These are phyloP conservation scores for Baccha elongata DNA, from an alignment of 2,888 invertebrate species.

Conservation along the genomic window DNA sequence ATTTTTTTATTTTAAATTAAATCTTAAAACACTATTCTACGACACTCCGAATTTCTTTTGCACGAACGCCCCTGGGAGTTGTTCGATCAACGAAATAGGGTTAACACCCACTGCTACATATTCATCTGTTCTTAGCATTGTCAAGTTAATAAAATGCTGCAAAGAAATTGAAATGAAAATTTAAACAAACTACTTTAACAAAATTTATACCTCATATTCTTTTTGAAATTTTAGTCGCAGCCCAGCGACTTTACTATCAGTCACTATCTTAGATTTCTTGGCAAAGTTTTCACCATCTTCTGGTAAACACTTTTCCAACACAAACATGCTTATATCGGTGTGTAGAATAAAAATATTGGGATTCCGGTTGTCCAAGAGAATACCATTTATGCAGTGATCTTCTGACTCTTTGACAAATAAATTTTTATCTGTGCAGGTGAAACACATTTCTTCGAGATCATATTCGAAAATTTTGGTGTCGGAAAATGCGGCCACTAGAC, in stretches of 20 bases:
- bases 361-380: slow-evolving; percentile 86
- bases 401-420: slow-evolving; percentile 83
- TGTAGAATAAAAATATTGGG: slow-evolving; percentile 87
- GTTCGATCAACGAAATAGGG: slow-evolving; percentile 87
- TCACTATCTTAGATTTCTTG: slow-evolving; percentile 81
- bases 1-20: slow-evolving; percentile 19
- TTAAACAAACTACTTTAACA: neutral
- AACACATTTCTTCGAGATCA: slow-evolving; percentile 85
- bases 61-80: slow-evolving; percentile 88
- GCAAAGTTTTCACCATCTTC: slow-evolving; percentile 78
- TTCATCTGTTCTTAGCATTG: slow-evolving; percentile 87
- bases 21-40: slow-evolving; percentile 69
- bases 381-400: slow-evolving; percentile 83
- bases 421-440: slow-evolving; percentile 83
- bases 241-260: slow-evolving; percentile 21
- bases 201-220: slow-evolving; percentile 78
- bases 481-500: slow-evolving; percentile 88
- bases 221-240: slow-evolving; percentile 47
- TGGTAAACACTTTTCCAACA: slow-evolving; percentile 75
- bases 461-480: slow-evolving; percentile 93
- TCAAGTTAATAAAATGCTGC: slow-evolving; percentile 90
- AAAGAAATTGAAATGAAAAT: slow-evolving; percentile 26
- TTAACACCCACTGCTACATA: slow-evolving; percentile 90
- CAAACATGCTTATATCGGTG: slow-evolving; percentile 86
- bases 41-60: slow-evolving; percentile 86